phyloP scores from a whole-genome alignment of 1,140 invertebrate species.

The Harlomillsia oculata region DNA sequence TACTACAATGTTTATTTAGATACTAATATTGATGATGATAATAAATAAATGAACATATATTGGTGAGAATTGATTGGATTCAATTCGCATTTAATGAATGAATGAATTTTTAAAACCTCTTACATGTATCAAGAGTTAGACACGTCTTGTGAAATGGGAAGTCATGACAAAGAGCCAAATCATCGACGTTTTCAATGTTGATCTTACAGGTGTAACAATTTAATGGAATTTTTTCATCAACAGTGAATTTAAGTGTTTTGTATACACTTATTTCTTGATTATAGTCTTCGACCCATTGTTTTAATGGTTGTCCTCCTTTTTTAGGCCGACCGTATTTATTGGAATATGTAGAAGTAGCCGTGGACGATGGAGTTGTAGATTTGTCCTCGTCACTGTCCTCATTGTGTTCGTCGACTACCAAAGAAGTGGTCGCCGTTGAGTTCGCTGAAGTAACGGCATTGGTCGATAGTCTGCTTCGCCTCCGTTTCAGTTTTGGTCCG shows the following conservation, averaged over 20 bases:
- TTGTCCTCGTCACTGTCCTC: not conserved
- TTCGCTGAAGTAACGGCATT: not conserved
- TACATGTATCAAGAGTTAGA: not conserved
- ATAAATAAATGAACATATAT: not conserved
- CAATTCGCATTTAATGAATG: no score
- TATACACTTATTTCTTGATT: conserved; percentile 10
- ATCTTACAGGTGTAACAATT: not conserved
- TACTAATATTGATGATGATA: not conserved
- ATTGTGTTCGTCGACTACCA: not conserved
- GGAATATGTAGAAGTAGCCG: not conserved
- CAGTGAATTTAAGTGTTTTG: conserved; percentile 3
- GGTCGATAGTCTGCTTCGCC: not conserved
- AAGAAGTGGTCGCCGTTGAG: not conserved
- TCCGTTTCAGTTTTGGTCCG: not conserved
- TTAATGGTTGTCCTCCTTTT: conserved; percentile 10
- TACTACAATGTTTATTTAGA: not conserved
- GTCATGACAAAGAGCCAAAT: conserved; percentile 12
- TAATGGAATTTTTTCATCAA: not conserved
- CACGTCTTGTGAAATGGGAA: conserved; percentile 22
- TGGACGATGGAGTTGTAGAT: not conserved
- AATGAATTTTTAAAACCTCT: not conserved
- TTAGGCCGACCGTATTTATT: conserved; percentile 5
- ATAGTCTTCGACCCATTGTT: conserved; percentile 8
- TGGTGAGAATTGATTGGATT: no score
- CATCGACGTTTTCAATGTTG: not conserved